Evolutionary conservation across 2,888 invertebrate species (phyloP).

Genomic region (Panzeria rudis): DNA sequence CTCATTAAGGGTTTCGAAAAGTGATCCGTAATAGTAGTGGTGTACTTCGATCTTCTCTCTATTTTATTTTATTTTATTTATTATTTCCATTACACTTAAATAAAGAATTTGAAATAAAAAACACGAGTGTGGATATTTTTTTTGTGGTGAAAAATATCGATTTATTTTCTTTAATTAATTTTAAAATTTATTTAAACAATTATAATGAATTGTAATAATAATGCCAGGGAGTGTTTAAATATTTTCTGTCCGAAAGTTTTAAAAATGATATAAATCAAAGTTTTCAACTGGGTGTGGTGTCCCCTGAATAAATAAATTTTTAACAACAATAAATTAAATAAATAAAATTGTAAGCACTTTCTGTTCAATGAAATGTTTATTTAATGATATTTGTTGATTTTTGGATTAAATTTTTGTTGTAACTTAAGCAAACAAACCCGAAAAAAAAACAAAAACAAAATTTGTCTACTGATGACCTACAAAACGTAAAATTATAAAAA

Average conservation of each 20-base stretch:
- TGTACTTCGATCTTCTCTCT: too few species aligned
- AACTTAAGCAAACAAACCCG: slow-evolving; percentile 33
- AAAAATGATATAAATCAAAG: slow-evolving; percentile 56
- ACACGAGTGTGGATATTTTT: not conserved
- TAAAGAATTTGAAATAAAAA: not conserved
- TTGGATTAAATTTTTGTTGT: slow-evolving; percentile 49
- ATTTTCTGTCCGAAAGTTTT: slow-evolving; percentile 7
- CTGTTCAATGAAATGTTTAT: slow-evolving; percentile 38
- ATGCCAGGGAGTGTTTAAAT: slow-evolving; percentile 50
- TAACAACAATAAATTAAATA: not conserved
- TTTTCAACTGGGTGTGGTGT: slow-evolving; percentile 51
- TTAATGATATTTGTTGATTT: slow-evolving; percentile 58
- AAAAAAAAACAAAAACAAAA: slow-evolving; percentile 18
- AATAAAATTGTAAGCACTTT: slow-evolving; percentile 33
- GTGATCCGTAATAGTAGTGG: too few species aligned
- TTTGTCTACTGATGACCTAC: slow-evolving; percentile 58
- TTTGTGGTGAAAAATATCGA: slow-evolving; percentile 13
- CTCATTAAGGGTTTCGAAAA: too few species aligned
- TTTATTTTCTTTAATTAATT: slow-evolving; percentile 60
- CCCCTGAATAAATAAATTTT: slow-evolving; percentile 30
- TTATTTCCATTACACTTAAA: not conserved
- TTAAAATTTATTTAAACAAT: slow-evolving; percentile 43
- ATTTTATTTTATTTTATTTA: not conserved
- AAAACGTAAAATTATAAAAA: slow-evolving; percentile 24
- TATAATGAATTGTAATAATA: slow-evolving; percentile 29